Evolutionary conservation across 2,113 vertebrate species (phyloP), one percentile per base, ranked within the genome.

Genomic region (Salvator merianae): DNA sequence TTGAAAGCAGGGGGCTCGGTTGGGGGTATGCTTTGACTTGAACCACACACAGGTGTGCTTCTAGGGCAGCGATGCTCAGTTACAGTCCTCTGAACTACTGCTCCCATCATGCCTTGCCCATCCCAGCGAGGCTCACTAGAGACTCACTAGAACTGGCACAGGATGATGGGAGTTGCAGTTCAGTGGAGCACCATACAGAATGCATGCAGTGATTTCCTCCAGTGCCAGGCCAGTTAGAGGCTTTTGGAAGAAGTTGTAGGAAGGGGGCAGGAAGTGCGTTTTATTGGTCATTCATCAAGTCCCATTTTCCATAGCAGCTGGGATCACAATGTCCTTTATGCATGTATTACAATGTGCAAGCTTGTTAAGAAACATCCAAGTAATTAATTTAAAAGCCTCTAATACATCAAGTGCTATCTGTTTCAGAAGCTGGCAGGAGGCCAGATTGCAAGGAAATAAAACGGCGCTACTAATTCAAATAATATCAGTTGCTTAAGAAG

Each of bases 351-450:
- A 84, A 68, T 62, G 38, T 76, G 26, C 71, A 84, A 63, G 76
- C 83, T 78, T 71, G 50, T 79, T 72, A 79, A 73, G 36, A 63
- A 82, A 84, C 76, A 63, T 79, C 68, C 76, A 72, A 78, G 76
- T 62, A 84, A 84, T 84, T 77, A 84, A 84, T 63, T 78, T 78
- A n/a, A 84, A 84, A 84, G 30, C 76, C 70, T 71, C 53, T 71
- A 84, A 71, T 70, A 79, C 62, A 79, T 63, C 36, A 71, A 71
- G 34, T 43, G 22, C 66, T 84, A 71, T 84, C 75, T 32, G 26
- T 84, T 84, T 43, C 62, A 43, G 62, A 78, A 79, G 63, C 36
- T 30, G 68, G 68, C 68, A 36, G 68, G 36, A 68, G 43, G 76
- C 76, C 76, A 79, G 28, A 2, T 13, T 30, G 6, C 53, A 63